A percentile compares a stretch with the other conserved stretches of the same genome.
Conservation (phyloP, 2,113 vertebrate genomes). For the Boulengerochromis microlepis region DNA sequence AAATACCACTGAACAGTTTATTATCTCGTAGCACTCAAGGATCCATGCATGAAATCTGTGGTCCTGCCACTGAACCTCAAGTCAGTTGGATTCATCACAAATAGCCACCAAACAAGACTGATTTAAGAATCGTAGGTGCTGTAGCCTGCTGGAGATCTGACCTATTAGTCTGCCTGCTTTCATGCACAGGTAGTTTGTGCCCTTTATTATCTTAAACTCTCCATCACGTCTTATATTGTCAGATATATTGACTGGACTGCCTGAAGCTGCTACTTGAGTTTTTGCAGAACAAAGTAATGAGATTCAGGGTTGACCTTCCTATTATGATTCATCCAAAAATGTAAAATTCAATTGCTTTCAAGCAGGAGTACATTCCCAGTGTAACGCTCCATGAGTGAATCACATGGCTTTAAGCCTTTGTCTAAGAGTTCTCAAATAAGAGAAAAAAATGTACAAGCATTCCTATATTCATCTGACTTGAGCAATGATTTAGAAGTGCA, state of each 20-base stretch:
- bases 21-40: not conserved
- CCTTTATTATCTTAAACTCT: not conserved
- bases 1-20: not conserved
- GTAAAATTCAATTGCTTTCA: constrained; percentile 5
- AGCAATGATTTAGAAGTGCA: not conserved
- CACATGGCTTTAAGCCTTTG: not conserved
- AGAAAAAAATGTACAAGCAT: not conserved
- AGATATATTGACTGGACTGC: not conserved
- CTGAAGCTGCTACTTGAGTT: not conserved
- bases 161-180: not conserved
- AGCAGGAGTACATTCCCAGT: not conserved
- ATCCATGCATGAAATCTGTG: not conserved
- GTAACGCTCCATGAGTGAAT: constrained; percentile 11
- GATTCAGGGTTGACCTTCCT: constrained; percentile 9
- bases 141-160: not conserved
- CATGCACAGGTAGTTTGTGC: not conserved
- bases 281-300: not conserved
- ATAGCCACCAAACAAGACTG: not conserved
- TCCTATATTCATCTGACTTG: not conserved
- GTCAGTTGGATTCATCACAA: not conserved
- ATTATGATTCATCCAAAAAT: not conserved
- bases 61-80: not conserved
- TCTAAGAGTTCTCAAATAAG: not conserved
- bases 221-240: not conserved
- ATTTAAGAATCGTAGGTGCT: not conserved